These are phyloP conservation scores for Carcharodon carcharias DNA, from an alignment of 2,797 vertebrate species.

Conservation along the genomic window DNA sequence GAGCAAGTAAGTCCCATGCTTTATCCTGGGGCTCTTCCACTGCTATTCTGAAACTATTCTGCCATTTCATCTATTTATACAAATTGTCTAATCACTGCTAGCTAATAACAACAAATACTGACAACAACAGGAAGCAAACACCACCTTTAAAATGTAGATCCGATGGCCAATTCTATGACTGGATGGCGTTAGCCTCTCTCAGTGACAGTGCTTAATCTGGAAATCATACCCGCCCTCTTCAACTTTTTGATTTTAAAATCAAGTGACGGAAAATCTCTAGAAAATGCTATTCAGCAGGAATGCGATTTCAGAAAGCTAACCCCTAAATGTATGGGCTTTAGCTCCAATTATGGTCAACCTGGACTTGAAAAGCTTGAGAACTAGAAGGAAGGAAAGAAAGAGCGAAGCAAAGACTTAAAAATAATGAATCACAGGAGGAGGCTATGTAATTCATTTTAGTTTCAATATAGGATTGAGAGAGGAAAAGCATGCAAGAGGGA, in stretches of 20 bases:
- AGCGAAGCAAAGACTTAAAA: not conserved
- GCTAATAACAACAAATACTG: not conserved
- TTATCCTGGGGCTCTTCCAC: not conserved
- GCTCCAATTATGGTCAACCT: not conserved
- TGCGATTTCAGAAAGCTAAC: no score
- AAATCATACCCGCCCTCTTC: not conserved
- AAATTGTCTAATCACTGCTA: not conserved
- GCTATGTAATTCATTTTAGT: not conserved
- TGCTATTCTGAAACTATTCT: not conserved
- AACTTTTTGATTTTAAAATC: not conserved
- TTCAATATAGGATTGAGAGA: not conserved
- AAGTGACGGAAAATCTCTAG: not conserved
- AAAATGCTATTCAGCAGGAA: not conserved
- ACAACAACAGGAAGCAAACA: not conserved
- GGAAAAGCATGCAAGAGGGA: not conserved
- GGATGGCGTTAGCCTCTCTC: not conserved
- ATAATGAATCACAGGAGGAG: not conserved
- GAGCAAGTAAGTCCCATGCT: not conserved
- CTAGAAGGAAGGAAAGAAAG: not conserved
- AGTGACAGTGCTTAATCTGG: not conserved
- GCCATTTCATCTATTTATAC: not conserved
- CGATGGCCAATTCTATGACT: not conserved
- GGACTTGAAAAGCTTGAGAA: not conserved
- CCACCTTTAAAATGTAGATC: not conserved
- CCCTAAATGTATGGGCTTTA: not conserved